Conservation (phyloP, 2,797 vertebrate genomes). For the Hoplostethus mediterraneus region DNA sequence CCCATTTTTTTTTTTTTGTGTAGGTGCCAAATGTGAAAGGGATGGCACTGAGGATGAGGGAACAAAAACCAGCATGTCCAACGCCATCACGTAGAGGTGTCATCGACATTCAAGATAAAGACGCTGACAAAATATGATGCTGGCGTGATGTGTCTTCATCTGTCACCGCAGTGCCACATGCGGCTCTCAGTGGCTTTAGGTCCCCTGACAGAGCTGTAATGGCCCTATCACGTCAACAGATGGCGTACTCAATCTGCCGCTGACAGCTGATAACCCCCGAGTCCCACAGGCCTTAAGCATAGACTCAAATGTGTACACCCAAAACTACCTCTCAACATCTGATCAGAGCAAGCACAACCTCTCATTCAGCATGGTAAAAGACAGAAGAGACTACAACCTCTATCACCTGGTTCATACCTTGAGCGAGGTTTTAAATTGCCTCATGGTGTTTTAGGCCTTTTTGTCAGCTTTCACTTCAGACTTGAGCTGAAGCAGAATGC, state of each 20-base stretch:
- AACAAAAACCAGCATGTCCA: conserved; percentile 1
- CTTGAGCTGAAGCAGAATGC: conserved; percentile 10
- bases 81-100: not conserved
- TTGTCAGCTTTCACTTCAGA: conserved; percentile 26
- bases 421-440: conserved; percentile 19
- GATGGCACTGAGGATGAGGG: not conserved
- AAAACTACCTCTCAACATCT: not conserved
- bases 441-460: conserved; percentile 20
- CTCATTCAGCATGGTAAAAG: not conserved
- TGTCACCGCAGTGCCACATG: no score
- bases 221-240: conserved; percentile 44
- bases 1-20: not conserved
- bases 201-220: conserved; percentile 28
- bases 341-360: no score
- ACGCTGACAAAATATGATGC: not conserved
- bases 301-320: not conserved
- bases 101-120: not conserved
- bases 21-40: not conserved
- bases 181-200: not conserved
- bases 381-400: not conserved
- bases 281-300: no score
- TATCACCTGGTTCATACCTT: conserved; percentile 10
- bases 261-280: not conserved
- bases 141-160: not conserved
- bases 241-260: conserved; percentile 55